Percentiles rank a stretch among this genome's conserved stretches.
These are phyloP conservation scores for Heliocidaris tuberculata DNA, from an alignment of 35 echinoderm and acorn worm genomes.

Conservation along the genomic window DNA sequence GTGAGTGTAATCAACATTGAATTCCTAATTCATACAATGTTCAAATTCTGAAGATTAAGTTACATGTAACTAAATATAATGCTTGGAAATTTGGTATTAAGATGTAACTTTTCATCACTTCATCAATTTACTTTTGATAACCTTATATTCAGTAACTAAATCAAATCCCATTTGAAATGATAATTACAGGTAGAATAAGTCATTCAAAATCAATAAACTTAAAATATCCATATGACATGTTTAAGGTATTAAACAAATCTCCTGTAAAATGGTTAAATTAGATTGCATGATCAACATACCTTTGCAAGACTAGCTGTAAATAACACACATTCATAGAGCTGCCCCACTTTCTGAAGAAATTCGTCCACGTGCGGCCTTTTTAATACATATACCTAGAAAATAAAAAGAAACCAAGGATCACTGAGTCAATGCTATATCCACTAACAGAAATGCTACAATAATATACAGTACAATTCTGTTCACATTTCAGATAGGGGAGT, in stretches of 20 bases:
- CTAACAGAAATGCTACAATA: too few species aligned
- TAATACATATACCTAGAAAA: conserved; percentile 93
- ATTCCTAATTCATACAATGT: neutral
- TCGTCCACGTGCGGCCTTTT: conserved; percentile 98
- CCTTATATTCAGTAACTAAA: neutral
- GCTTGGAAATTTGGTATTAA: neutral
- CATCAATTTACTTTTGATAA: neutral
- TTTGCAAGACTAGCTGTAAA: conserved; percentile 99
- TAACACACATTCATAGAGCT: conserved; percentile 98
- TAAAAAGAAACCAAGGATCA: neutral
- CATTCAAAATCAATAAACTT: too few species aligned
- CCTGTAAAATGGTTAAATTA: neutral
- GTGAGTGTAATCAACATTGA: neutral
- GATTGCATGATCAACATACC: conserved; percentile 41
- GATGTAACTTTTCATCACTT: neutral
- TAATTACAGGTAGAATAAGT: too few species aligned
- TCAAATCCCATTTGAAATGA: too few species aligned
- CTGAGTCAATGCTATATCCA: too few species aligned
- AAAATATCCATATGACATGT: too few species aligned
- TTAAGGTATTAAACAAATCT: too few species aligned
- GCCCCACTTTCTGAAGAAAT: conserved; percentile 95
- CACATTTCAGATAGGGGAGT: too few species aligned
- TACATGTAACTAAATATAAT: neutral
- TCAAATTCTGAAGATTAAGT: neutral
- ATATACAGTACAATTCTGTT: too few species aligned